Evolutionary conservation across 2,797 vertebrate genomes (phyloP).

Genomic region (Galaxias olidus): DNA sequence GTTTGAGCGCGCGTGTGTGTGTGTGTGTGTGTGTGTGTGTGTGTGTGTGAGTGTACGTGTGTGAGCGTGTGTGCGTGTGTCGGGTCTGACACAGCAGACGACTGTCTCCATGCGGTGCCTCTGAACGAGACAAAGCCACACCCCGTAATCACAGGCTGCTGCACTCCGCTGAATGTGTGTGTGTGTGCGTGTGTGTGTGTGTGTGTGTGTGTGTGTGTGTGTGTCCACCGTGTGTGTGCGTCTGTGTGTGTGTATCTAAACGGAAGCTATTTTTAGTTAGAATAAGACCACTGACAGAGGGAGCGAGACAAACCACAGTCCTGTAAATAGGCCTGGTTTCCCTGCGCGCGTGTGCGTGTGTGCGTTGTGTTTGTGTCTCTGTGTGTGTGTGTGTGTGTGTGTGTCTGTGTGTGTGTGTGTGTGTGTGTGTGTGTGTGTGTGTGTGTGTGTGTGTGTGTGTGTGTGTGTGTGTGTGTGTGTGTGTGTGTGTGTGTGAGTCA

Average conservation of each 20-base stretch:
- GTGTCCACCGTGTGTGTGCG: conserved; percentile 17
- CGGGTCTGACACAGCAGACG: conserved; percentile 71
- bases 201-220: conserved; percentile 12
- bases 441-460: background rate
- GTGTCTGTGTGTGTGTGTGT: background rate
- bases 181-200: conserved; percentile 13
- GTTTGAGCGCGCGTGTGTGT: conserved; percentile 29
- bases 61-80: conserved; percentile 32
- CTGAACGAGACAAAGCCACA: conserved; percentile 81
- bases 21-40: conserved; percentile 25
- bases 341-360: background rate
- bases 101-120: conserved; percentile 75
- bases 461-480: background rate
- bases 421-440: background rate
- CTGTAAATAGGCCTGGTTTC: conserved; percentile 7
- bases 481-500: conserved; percentile 1
- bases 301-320: conserved; percentile 26
- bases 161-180: conserved; percentile 63
- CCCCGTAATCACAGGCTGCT: conserved; percentile 76
- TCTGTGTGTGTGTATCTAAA: conserved; percentile 27
- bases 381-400: background rate
- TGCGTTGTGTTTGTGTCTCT: too few species aligned
- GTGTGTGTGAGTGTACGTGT: conserved; percentile 2
- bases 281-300: conserved; percentile 30
- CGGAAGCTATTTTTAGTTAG: conserved; percentile 27